phyloP scores from a whole-genome alignment of 1,140 invertebrate genomes.

The Phthorimaea operculella region DNA sequence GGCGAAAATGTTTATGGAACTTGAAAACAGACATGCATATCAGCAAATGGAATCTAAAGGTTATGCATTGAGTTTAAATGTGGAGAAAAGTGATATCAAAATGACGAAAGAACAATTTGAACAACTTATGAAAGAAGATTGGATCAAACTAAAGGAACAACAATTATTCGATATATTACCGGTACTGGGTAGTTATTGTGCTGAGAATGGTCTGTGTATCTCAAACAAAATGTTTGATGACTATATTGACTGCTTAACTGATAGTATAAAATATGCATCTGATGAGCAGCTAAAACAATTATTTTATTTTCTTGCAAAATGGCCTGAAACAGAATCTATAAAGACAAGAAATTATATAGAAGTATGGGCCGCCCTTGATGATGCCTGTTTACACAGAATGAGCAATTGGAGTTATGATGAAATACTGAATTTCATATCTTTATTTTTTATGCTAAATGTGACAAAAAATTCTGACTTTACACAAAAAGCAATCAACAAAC shows the following conservation, averaged over 20 bases:
- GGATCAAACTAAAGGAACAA: slow-evolving; percentile 27
- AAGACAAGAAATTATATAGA: slow-evolving; percentile 66
- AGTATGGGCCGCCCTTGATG: slow-evolving; percentile 68
- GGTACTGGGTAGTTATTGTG: slow-evolving; percentile 46
- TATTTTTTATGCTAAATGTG: slow-evolving; percentile 64
- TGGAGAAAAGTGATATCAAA: slow-evolving; percentile 6
- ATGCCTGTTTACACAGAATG: slow-evolving; percentile 62
- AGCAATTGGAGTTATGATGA: slow-evolving; percentile 50
- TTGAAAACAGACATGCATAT: slow-evolving; percentile 55
- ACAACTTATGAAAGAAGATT: slow-evolving; percentile 29
- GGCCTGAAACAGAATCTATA: slow-evolving; percentile 51
- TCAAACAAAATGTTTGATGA: slow-evolving; percentile 50
- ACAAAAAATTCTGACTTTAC: slow-evolving; percentile 53
- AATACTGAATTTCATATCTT: slow-evolving; percentile 59
- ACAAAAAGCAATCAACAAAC: slow-evolving; percentile 58
- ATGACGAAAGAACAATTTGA: slow-evolving; percentile 30
- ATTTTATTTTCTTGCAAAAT: slow-evolving; percentile 50
- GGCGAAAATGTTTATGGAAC: slow-evolving; percentile 46
- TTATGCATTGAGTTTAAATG: slow-evolving; percentile 31
- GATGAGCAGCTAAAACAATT: slow-evolving; percentile 57
- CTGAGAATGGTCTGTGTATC: slow-evolving; percentile 45
- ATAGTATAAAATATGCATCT: slow-evolving; percentile 55
- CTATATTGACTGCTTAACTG: slow-evolving; percentile 59
- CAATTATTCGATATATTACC: slow-evolving; percentile 52
- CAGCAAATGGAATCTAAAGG: slow-evolving; percentile 46